Conservation (phyloP, 2,113 vertebrate species). For the Epinephelus cyanopodus region DNA sequence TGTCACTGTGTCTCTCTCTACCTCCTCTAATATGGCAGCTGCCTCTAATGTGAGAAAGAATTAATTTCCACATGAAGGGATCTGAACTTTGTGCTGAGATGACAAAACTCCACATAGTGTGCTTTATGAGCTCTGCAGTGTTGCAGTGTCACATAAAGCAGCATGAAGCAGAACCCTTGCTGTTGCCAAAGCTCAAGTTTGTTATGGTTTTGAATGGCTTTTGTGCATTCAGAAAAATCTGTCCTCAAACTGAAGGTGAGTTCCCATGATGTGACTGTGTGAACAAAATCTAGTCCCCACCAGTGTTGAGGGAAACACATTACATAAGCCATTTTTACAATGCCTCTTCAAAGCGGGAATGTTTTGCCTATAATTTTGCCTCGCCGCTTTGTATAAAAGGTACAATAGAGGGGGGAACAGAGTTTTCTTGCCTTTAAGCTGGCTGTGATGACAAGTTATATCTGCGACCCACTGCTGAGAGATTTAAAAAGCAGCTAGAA, state of each 20-base stretch:
- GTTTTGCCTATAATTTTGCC: too few species aligned
- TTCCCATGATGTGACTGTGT: background rate
- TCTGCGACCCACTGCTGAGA: too few species aligned
- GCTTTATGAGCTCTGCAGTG: slow-evolving; percentile 9
- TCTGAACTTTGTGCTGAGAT: background rate
- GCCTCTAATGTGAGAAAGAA: background rate
- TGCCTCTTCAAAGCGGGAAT: too few species aligned
- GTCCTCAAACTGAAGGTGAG: background rate
- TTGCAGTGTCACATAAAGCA: background rate
- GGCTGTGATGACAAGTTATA: too few species aligned
- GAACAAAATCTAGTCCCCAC: too few species aligned
- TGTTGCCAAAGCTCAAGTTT: background rate
- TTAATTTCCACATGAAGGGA: slow-evolving; percentile 14
- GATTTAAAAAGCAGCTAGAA: too few species aligned
- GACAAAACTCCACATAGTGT: background rate
- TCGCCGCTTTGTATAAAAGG: too few species aligned
- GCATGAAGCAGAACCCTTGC: background rate
- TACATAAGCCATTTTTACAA: too few species aligned
- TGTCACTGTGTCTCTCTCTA: background rate
- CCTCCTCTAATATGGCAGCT: background rate
- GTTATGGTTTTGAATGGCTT: background rate
- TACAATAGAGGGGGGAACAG: too few species aligned
- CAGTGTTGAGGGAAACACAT: too few species aligned
- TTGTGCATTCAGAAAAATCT: background rate
- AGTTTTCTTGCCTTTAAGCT: too few species aligned